Evolutionary conservation across 2,113 vertebrate species (phyloP), one percentile per base, ranked within the genome.

Genomic region (Glaucidium brasilianum): DNA sequence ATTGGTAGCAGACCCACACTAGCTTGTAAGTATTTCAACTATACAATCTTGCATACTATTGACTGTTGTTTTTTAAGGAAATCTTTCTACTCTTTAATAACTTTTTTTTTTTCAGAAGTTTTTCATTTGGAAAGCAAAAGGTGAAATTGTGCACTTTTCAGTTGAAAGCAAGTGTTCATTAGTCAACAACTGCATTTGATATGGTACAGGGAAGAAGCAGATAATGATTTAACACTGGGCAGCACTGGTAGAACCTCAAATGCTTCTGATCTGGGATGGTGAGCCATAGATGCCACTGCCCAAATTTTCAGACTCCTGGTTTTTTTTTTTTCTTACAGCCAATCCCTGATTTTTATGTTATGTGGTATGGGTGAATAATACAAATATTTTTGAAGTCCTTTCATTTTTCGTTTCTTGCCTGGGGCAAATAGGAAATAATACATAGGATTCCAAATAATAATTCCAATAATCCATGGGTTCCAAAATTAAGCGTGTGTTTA

Each of bases 1-100:
- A 99, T 99, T 79, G 99, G 99, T 95, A 99, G 99, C 98, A 98
- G 99, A 98, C 99, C 99, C 93, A 99, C 99, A 52, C 97, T 99
- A 96, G 99, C 99, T 97, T 99, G 99, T 99, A 98, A 99, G 99
- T 99, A 98, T 97, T 95, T 93, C 81, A 94, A 53, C 43, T 60
- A 2, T 35, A 82, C 30, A 72, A 64, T 6, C n/a, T 87, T 87
- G 14, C 69, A 32, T 78, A 67, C 52, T 52, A 35, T 15, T 35
- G 16, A 62, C 22, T 92, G 3, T 20, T 66, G 16, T 26, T 68
- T 88, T 72, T 83, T 23, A 74, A 59, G 41, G n/a, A 85, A 66
- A 41, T 77, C 37, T 64, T 88, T 34, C 15, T 73, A 2, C 29
- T 86, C 39, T 81, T 87, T 34, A 45, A 22, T 84, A 80, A 52